A percentile compares a stretch with the other conserved stretches of the same genome.
These are phyloP conservation scores for Aspidoscelis tigris DNA, from an alignment of 2,113 vertebrate species.

Conservation along the genomic window DNA sequence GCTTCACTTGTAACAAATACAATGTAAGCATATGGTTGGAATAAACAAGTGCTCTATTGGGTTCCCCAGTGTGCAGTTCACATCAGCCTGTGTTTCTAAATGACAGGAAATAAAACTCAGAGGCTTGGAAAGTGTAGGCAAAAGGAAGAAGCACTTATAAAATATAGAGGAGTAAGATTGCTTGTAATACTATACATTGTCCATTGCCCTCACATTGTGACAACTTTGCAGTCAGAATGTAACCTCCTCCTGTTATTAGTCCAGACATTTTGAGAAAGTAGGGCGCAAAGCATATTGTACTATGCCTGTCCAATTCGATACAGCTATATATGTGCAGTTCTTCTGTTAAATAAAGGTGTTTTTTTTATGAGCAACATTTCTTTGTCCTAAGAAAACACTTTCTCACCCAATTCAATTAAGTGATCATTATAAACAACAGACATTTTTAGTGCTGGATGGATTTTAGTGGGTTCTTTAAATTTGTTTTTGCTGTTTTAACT, in stretches of 20 bases:
- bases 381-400: too few relatives aligned
- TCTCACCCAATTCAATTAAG: too few relatives aligned
- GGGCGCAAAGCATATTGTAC: background rate
- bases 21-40: constrained; percentile 53
- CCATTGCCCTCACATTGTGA: constrained; percentile 43
- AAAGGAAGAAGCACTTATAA: constrained; percentile 28
- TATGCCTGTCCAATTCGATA: background rate
- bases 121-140: constrained; percentile 50
- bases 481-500: too few relatives aligned
- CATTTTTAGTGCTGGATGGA: too few relatives aligned
- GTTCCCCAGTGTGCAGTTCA: constrained; percentile 50
- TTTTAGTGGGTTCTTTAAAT: too few relatives aligned
- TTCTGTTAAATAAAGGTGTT: too few relatives aligned
- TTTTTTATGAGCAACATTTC: too few relatives aligned
- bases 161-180: constrained; percentile 37
- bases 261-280: constrained; percentile 28
- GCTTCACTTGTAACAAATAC: constrained; percentile 54
- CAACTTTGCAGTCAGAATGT: constrained; percentile 41
- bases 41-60: constrained; percentile 59
- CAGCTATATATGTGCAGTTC: too few relatives aligned
- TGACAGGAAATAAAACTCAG: constrained; percentile 65
- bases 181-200: background rate
- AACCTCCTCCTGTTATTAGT: constrained; percentile 47
- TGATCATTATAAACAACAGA: too few relatives aligned
- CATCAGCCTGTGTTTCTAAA: constrained; percentile 52